phyloP scores from a whole-genome alignment of 2,888 invertebrate species.

The Diaphora mendica region DNA sequence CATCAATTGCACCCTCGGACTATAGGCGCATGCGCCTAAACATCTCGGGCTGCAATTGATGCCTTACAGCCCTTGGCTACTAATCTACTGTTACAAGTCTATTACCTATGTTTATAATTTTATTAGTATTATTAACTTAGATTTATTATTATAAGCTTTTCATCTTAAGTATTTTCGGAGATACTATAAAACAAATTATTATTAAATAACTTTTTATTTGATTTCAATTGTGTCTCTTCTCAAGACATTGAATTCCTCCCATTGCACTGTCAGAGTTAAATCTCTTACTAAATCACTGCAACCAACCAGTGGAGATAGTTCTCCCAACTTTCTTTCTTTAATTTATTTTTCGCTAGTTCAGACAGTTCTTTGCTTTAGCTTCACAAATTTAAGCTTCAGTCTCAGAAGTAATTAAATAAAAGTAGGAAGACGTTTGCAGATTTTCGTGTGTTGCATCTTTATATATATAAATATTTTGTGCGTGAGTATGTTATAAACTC shows the following conservation, averaged over 20 bases:
- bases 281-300: slow-evolving; percentile 31
- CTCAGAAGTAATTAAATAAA: not conserved
- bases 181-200: not conserved
- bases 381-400: slow-evolving; percentile 25
- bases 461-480: too few relatives aligned
- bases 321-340: slow-evolving; percentile 44
- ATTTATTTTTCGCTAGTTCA: slow-evolving; percentile 48
- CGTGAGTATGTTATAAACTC: too few relatives aligned
- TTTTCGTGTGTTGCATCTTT: not conserved
- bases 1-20: too few relatives aligned
- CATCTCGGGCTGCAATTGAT: too few relatives aligned
- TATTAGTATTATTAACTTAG: too few relatives aligned
- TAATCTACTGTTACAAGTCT: too few relatives aligned
- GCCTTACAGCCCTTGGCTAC: too few relatives aligned
- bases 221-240: not conserved
- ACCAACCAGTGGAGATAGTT: slow-evolving; percentile 40
- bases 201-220: not conserved
- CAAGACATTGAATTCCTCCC: not conserved
- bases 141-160: too few relatives aligned
- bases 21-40: too few relatives aligned
- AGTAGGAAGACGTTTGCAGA: not conserved
- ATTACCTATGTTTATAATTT: too few relatives aligned
- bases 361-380: slow-evolving; percentile 45
- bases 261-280: not conserved
- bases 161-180: too few relatives aligned